Evolutionary conservation across 2,113 vertebrate genomes (phyloP), one percentile per base, ranked within the genome.

Genomic region (Sebastes schlegelii): DNA sequence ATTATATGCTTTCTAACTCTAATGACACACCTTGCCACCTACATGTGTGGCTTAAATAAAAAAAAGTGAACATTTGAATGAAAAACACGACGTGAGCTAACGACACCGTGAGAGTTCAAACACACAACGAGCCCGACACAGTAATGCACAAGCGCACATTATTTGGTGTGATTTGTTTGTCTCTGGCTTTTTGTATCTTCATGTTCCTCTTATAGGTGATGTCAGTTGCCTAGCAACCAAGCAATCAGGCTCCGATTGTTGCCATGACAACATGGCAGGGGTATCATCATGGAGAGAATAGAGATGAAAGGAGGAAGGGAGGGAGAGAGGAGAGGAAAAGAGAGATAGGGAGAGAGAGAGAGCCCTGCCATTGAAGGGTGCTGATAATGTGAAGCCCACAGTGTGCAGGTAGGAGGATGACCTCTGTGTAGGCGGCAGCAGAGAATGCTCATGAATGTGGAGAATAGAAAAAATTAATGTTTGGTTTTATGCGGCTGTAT

Each of bases 201-300:
- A 87, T 95, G 92, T 89, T 95, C 94, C 91, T 92, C 92, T 95
- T 94, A 93, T 91, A 95, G 94, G 94, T 95, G 95, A 95, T 95
- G 95, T 94, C 93, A 95, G 95, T 96, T 95, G 95, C 95, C 90
- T 95, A 93, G 95, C 94, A 96, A 96, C 95, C 93, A 52, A 83
- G 92, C 94, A 94, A 95, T 95, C 92, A 89, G 94, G 93, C 84
- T 95, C 93, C 83, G 93, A 95, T 95, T 96, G 95, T 96, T 96
- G 93, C 95, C 93, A 96, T 96, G 95, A 92, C 94, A 91, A 96
- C 92, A 79, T 95, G 94, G 91, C 93, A 94, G 94, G 94, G 95
- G 92, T 94, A 94, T 94, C 94, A 95, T 94, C 94, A 94, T 91
- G 95, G 91, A 95, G 92, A 93, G 93, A 95, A 95, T 92, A 92